These are phyloP conservation scores for Cotesia vestalis DNA, from an alignment of 1,140 invertebrate species.

Conservation along the genomic window DNA sequence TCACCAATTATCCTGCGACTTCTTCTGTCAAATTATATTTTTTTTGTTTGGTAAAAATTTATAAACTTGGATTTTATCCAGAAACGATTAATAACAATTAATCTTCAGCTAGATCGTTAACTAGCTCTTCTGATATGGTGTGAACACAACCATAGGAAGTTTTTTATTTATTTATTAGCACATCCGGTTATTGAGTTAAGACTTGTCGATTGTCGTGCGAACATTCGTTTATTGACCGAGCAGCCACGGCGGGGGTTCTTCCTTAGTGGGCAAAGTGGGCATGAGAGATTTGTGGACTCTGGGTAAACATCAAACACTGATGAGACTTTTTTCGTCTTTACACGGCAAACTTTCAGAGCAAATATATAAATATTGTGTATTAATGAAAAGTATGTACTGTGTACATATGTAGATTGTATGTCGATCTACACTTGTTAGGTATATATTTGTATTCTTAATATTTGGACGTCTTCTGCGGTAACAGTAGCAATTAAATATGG, in stretches of 20 bases:
- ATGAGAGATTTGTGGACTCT: conserved; percentile 57
- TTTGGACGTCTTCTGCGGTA: conserved; percentile 9
- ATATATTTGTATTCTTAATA: conserved; percentile 37
- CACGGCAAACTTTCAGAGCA: background rate
- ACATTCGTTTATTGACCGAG: conserved; percentile 39
- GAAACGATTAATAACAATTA: background rate
- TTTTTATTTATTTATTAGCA: conserved; percentile 26
- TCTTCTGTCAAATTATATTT: conserved; percentile 26
- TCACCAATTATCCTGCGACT: conserved; percentile 28
- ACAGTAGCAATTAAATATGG: background rate
- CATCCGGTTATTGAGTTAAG: conserved; percentile 26
- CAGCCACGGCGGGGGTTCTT: conserved; percentile 6
- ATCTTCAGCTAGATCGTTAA: background rate
- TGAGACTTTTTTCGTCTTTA: conserved; percentile 3
- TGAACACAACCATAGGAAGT: conserved; percentile 4
- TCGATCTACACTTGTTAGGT: conserved; percentile 45
- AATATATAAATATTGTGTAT: background rate
- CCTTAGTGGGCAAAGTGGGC: conserved; percentile 42
- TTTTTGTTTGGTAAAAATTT: background rate
- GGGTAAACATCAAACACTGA: conserved; percentile 54
- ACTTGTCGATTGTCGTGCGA: conserved; percentile 30
- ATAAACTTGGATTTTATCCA: background rate
- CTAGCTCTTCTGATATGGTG: background rate
- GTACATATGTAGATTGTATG: background rate
- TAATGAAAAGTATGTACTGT: background rate